These are phyloP conservation scores for Acronicta aceris DNA, from an alignment of 2,888 invertebrate genomes.

Conservation along the genomic window DNA sequence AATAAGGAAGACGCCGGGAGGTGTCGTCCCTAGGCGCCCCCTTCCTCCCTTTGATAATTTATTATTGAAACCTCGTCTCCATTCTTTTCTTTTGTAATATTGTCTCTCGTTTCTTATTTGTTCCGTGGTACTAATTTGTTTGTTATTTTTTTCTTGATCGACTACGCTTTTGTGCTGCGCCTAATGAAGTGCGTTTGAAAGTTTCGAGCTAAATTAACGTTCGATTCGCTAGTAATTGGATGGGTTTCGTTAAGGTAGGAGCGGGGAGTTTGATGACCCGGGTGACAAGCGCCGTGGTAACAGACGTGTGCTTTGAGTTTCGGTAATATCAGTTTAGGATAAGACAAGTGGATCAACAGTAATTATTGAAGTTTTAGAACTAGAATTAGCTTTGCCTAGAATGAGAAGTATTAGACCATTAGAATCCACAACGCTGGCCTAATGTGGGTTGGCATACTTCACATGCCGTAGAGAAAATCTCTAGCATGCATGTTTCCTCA, in stretches of 20 bases:
- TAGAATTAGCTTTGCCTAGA: too few species aligned
- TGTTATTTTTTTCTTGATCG: slow-evolving; percentile 64
- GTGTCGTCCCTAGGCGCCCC: slow-evolving; percentile 74
- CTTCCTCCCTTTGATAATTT: slow-evolving; percentile 78
- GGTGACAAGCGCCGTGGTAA: slow-evolving; percentile 16
- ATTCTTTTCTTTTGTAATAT: slow-evolving; percentile 81
- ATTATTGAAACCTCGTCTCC: slow-evolving; percentile 84
- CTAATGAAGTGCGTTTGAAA: slow-evolving; percentile 49
- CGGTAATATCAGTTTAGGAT: not conserved
- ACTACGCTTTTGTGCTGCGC: slow-evolving; percentile 42
- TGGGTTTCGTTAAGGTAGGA: slow-evolving; percentile 34
- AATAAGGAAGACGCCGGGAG: slow-evolving; percentile 80
- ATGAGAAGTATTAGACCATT: too few species aligned
- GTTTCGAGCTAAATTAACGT: slow-evolving; percentile 40
- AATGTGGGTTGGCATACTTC: too few species aligned
- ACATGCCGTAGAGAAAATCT: too few species aligned
- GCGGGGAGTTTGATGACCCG: slow-evolving; percentile 35
- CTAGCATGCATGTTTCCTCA: too few species aligned
- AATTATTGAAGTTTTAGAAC: too few species aligned
- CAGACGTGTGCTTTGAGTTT: not conserved
- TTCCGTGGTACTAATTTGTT: slow-evolving; percentile 72
- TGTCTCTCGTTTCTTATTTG: slow-evolving; percentile 79
- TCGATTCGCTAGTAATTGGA: slow-evolving; percentile 48
- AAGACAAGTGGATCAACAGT: too few species aligned
- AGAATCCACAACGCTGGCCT: too few species aligned